Base-by-base conservation (phyloP, 2,888 invertebrate genomes). In the Tubiluchus corallicola region DNA sequence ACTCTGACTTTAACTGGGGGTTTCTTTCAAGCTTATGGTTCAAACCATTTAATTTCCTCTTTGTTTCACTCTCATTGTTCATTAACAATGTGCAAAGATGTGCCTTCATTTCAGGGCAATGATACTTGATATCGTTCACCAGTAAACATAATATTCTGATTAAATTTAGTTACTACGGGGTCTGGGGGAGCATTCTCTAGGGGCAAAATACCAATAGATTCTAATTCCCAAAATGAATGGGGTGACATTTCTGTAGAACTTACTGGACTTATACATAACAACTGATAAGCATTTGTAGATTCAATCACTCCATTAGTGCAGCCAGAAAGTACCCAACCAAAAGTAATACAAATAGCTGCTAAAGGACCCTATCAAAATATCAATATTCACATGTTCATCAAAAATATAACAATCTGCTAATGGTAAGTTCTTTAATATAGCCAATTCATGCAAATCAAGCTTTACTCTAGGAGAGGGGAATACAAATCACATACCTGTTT, bases 191-290 rank as follows among this genome's bases (percentile, higher is more conserved):
- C 29, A 29, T 9, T n/a, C 29, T 29, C 29, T 9, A 9, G 9
- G 29, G 29, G n/a, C 9, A 9, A 9, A 29, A 29, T 29, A 9
- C 29, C 29, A 9, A 29, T n/a, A 29, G 29, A 9, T n/a, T 29
- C 29, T 29, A 29, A 29, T n/a, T 29, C 29, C 29, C 29, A 29
- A n/a, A 29, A 29, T n/a, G n/a, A n/a, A n/a, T n/a, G n/a, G n/a
- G n/a, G n/a, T n/a, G n/a, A n/a, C n/a, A n/a, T n/a, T n/a, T n/a
- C n/a, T n/a, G n/a, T n/a, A n/a, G n/a, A n/a, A n/a, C n/a, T n/a
- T n/a, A n/a, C n/a, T n/a, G n/a, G n/a, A n/a, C n/a, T n/a, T n/a
- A n/a, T n/a, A n/a, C n/a, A n/a, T n/a, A n/a, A n/a, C n/a, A n/a
- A n/a, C n/a, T n/a, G n/a, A n/a, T n/a, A n/a, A n/a, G n/a, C n/a